These are phyloP conservation scores for Hydroisotoma schaefferi DNA, from an alignment of 2,888 invertebrate genomes.

Conservation along the genomic window DNA sequence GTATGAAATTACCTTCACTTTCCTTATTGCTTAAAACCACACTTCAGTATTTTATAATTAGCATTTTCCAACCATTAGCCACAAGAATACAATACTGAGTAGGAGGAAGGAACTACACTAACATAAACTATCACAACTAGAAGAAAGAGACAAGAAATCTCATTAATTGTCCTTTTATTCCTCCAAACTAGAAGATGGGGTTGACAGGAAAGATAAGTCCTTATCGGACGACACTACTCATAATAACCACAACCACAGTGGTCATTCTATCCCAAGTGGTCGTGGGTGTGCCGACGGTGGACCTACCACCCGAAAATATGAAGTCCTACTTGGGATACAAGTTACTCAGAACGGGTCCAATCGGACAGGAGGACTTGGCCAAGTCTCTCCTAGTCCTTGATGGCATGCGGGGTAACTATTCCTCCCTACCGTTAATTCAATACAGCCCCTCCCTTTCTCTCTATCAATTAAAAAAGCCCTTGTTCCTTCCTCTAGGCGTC, in stretches of 20 bases:
- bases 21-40: no score
- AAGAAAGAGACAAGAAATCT: no score
- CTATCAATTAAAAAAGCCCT: neutral
- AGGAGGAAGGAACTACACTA: no score
- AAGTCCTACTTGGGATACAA: conserved; percentile 44
- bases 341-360: conserved; percentile 36
- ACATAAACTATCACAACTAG: no score
- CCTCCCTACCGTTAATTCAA: neutral
- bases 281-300: neutral
- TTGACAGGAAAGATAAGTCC: neutral
- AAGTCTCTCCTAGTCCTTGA: conserved; percentile 34
- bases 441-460: neutral
- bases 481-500: conserved; percentile 27
- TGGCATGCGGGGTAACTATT: conserved; percentile 34
- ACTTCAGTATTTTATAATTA: no score
- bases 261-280: no score
- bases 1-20: no score
- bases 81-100: no score
- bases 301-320: neutral
- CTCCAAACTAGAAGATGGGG: no score
- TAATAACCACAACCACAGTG: neutral
- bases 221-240: neutral
- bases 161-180: no score
- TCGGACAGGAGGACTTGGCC: conserved; percentile 24
- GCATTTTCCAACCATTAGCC: no score